Evolutionary conservation across 1,140 invertebrate genomes (phyloP).

Genomic region (Cotesia glomerata): DNA sequence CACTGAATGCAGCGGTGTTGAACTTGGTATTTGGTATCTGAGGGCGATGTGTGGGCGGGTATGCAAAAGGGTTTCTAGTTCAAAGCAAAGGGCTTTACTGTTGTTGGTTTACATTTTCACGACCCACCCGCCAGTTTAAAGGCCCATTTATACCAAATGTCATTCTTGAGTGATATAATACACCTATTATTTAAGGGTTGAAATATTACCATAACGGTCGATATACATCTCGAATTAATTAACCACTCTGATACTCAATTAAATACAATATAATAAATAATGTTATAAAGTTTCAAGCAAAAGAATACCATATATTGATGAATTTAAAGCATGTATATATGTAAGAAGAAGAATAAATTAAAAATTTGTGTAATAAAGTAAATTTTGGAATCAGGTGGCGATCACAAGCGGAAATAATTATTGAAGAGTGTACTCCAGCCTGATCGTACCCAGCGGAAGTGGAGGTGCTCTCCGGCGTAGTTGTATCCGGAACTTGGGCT

Average conservation of each 20-base stretch:
- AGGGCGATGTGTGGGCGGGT: neutral
- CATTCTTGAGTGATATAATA: slow-evolving; percentile 35
- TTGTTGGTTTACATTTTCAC: slow-evolving; percentile 35
- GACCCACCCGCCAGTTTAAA: slow-evolving; percentile 38
- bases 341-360: too few relatives aligned
- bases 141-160: slow-evolving; percentile 57
- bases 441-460: neutral
- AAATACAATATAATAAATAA: too few relatives aligned
- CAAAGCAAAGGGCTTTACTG: slow-evolving; percentile 29
- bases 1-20: too few relatives aligned
- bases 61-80: slow-evolving; percentile 38
- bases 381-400: neutral
- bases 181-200: too few relatives aligned
- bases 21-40: too few relatives aligned
- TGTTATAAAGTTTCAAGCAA: too few relatives aligned
- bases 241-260: too few relatives aligned
- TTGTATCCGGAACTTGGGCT: slow-evolving; percentile 14
- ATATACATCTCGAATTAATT: too few relatives aligned
- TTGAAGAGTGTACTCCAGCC: slow-evolving; percentile 13
- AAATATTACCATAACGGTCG: neutral
- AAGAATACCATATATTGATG: too few relatives aligned
- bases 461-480: neutral
- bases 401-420: slow-evolving; percentile 23
- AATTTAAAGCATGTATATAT: too few relatives aligned
- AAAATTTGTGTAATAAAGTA: too few relatives aligned